phyloP scores from a whole-genome alignment of 1,140 invertebrate genomes.

The Conus ventricosus region DNA sequence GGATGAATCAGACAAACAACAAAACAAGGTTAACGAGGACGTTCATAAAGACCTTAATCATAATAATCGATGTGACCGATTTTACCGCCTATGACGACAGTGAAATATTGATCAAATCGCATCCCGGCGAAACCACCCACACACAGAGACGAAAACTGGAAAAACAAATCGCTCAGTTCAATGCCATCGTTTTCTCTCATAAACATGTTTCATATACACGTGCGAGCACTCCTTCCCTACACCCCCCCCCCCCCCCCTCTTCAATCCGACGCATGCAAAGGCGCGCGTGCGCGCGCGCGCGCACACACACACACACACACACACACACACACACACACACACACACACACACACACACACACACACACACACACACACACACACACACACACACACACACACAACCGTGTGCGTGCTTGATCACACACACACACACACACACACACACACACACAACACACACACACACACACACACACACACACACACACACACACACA shows the following conservation, averaged over 20 bases:
- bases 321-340: background rate
- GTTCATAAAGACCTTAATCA: no score
- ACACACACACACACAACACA: background rate
- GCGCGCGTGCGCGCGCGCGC: background rate
- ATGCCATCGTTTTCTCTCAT: no score
- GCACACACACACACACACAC: background rate
- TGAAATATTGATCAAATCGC: no score
- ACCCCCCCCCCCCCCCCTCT: background rate
- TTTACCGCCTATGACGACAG: no score
- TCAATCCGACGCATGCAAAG: background rate
- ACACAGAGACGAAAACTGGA: no score
- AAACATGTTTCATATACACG: no score
- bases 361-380: slow-evolving; percentile 6
- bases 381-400: background rate
- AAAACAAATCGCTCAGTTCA: no score
- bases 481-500: background rate
- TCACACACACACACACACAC: background rate
- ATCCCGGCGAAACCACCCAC: no score
- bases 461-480: background rate
- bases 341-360: background rate
- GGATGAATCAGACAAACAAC: no score
- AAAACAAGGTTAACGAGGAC: no score
- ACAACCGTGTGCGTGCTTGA: background rate
- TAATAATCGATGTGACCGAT: no score
- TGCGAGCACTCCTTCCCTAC: no score